These are phyloP conservation scores for Chiropotes sagulatus DNA, from an alignment of 2,797 vertebrate genomes.

Conservation along the genomic window DNA sequence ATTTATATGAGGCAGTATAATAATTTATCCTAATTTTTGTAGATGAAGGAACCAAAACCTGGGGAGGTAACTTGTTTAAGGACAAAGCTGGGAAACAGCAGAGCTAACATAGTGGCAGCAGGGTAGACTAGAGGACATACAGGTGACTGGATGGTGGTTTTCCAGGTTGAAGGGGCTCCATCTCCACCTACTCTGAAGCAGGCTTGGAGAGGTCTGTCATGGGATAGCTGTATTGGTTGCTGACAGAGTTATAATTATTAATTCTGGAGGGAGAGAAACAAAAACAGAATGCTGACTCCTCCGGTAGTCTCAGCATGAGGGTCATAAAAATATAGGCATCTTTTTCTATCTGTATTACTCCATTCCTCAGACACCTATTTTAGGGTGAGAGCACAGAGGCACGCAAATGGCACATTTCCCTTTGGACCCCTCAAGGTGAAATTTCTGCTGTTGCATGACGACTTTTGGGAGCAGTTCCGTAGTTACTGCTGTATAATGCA, in stretches of 20 bases:
- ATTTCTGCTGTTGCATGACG: constrained; percentile 14
- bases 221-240: background rate
- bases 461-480: background rate
- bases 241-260: constrained; percentile 31
- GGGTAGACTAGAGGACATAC: background rate
- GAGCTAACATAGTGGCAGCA: background rate
- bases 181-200: background rate
- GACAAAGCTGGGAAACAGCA: background rate
- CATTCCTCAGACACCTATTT: constrained; percentile 26
- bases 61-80: background rate
- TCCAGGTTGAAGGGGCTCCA: background rate
- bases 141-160: background rate
- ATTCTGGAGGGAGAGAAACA: constrained; percentile 31
- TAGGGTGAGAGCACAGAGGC: constrained; percentile 31
- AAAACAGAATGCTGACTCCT: constrained; percentile 47
- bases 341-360: background rate
- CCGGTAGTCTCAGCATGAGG: background rate
- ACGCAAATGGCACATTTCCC: background rate
- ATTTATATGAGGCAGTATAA: background rate
- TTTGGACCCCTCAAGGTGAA: constrained; percentile 53
- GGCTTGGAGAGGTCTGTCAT: background rate
- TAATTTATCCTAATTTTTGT: constrained; percentile 34
- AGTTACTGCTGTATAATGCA: constrained; percentile 1
- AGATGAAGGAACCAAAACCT: background rate
- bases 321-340: background rate